A percentile compares a stretch with the other conserved stretches of the same genome.
Evolutionary conservation across 2,797 vertebrate genomes (phyloP).

Genomic region (Acipenser oxyrinchus): DNA sequence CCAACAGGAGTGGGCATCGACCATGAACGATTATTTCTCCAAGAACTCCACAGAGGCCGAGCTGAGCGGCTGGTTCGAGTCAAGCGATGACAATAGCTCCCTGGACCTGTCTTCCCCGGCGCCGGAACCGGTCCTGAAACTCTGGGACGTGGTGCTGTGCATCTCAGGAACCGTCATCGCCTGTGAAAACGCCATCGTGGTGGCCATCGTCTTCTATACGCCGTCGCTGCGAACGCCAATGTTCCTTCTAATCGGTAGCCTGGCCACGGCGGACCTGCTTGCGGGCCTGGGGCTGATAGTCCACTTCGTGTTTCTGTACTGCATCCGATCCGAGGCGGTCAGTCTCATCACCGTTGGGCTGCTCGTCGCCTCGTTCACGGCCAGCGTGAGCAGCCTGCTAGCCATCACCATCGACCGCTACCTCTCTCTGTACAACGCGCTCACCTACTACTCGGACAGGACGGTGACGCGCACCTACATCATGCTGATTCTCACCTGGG

Average conservation of each 20-base stretch:
- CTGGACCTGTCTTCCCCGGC: conserved; percentile 12
- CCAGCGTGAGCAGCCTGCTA: conserved; percentile 81
- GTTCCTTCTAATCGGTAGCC: conserved; percentile 82
- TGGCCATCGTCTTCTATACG: conserved; percentile 76
- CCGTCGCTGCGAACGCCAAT: conserved; percentile 75
- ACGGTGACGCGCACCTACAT: conserved; percentile 70
- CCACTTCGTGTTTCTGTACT: conserved; percentile 73
- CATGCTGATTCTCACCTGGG: conserved; percentile 78
- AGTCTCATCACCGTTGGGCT: conserved; percentile 75
- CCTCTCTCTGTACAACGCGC: conserved; percentile 81
- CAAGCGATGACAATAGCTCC: conserved; percentile 30
- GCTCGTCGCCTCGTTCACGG: conserved; percentile 76
- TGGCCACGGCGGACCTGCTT: conserved; percentile 81
- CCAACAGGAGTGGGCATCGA: conserved; percentile 39
- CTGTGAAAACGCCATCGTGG: conserved; percentile 80
- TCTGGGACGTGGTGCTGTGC: conserved; percentile 81
- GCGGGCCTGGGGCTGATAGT: conserved; percentile 78
- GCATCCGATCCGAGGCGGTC: conserved; percentile 56
- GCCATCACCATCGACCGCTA: conserved; percentile 87
- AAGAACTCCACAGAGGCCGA: conserved; percentile 28
- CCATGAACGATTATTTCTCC: conserved; percentile 37
- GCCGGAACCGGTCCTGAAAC: conserved; percentile 44
- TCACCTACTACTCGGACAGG: conserved; percentile 80
- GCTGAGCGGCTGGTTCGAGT: conserved; percentile 35
- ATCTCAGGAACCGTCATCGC: conserved; percentile 80